Percentiles rank a stretch among this genome's conserved stretches.
phyloP scores from a whole-genome alignment of 2,888 invertebrate genomes.

The Choreutis nemorana region DNA sequence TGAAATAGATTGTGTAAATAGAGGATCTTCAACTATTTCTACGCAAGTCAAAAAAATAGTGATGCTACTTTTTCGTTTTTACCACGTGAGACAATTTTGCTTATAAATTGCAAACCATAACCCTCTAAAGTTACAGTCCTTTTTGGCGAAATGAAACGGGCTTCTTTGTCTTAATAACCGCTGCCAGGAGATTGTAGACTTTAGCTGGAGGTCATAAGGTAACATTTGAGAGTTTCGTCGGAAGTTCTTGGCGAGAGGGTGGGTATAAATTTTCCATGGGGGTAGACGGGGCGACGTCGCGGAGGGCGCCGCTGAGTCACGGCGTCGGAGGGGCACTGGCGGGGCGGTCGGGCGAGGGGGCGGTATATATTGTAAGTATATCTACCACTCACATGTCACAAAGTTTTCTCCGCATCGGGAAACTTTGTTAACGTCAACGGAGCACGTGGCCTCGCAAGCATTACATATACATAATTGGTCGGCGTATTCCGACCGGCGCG shows the following conservation, averaged over 20 bases:
- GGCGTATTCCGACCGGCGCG: conserved; percentile 1
- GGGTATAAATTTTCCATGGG: conserved; percentile 66
- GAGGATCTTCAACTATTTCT: no score
- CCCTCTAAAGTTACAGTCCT: conserved; percentile 59
- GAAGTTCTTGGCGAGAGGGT: conserved; percentile 59
- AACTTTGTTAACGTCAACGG: conserved; percentile 65
- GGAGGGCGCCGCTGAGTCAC: conserved; percentile 64
- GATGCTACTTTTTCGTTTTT: conserved; percentile 52
- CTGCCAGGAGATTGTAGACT: conserved; percentile 24
- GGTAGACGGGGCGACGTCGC: conserved; percentile 65
- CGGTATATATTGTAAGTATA: conserved; percentile 60
- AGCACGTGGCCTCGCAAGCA: conserved; percentile 60
- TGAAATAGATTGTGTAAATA: no score
- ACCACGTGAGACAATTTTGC: conserved; percentile 50
- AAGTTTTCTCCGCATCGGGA: conserved; percentile 64
- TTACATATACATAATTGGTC: conserved; percentile 24
- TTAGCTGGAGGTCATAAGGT: conserved; percentile 29
- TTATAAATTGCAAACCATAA: conserved; percentile 62
- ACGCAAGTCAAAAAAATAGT: no score
- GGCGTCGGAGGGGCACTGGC: conserved; percentile 23
- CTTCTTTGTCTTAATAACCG: conserved; percentile 50
- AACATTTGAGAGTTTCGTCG: conserved; percentile 26
- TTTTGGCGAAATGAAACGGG: conserved; percentile 53
- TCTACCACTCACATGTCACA: conserved; percentile 65
- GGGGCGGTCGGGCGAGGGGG: conserved; percentile 12